These are phyloP conservation scores for Ploceus nigricollis DNA, from an alignment of 2,113 vertebrate genomes.

Conservation along the genomic window DNA sequence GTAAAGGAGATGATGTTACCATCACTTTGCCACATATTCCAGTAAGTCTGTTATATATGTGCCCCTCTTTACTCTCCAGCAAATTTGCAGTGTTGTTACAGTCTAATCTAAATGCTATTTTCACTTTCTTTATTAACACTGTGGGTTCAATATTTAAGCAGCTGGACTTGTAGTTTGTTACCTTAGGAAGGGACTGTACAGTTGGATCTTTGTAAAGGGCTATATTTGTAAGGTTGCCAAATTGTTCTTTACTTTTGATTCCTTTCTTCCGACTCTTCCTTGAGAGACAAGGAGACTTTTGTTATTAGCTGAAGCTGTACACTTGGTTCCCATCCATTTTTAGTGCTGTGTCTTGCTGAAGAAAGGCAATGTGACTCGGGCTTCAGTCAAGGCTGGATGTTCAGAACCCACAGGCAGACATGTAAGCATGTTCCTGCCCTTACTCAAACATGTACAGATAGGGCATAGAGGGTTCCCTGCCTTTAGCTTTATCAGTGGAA, in stretches of 20 bases:
- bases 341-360: background rate
- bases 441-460: background rate
- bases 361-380: background rate
- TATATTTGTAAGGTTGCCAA: background rate
- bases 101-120: background rate
- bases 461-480: background rate
- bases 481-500: background rate
- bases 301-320: background rate
- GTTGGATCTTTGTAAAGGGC: background rate
- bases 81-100: background rate
- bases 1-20: conserved; percentile 97
- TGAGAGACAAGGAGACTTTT: background rate
- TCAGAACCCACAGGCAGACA: background rate
- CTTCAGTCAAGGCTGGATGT: background rate
- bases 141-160: background rate
- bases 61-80: background rate
- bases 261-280: background rate
- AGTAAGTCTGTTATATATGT: conserved; percentile 72
- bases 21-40: conserved; percentile 97
- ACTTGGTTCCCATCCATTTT: background rate
- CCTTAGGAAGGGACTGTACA: background rate
- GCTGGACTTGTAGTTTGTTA: background rate
- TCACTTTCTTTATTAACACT: background rate
- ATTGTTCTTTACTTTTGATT: background rate
- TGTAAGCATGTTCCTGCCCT: background rate